Evolutionary conservation across 2,888 invertebrate genomes (phyloP), one percentile per base, ranked within the genome.

Genomic region (Hipparchia sbordonii): DNA sequence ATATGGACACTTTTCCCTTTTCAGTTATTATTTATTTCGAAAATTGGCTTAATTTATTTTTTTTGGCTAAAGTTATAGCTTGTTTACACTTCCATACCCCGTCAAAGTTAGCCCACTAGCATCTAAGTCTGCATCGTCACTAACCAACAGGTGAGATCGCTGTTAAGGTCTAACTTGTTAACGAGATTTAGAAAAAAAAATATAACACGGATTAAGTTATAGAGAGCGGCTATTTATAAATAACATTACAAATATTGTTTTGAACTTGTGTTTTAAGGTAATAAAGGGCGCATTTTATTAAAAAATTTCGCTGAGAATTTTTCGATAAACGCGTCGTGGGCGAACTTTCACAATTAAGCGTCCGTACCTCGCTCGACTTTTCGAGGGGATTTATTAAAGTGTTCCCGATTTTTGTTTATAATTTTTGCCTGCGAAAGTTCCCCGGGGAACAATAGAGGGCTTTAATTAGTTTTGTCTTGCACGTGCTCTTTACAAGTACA

Each of bases 291-390:
- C 57, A 68, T 68, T 68, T 68, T 68, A 68, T 68, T 68, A 68
- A 68, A 68, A 57, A 68, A 60, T 48, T 67, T 60, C 51, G 68
- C 8, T 12, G 68, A 33, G 68, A 68, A 60, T 68, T 59, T 68
- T 59, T 68, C 76, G 74, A 76, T 74, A 77, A 76, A 74, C 74
- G 72, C 74, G 67, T 67, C 70, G 72, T 54, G 33, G 57, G 51
- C 46, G 67, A 78, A 79, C 74, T 79, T 78, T 76, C 59, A 77
- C 78, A 79, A 79, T 78, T 74, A 78, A 75, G 75, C 73, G 59
- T 12, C 61, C 73, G 59, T 12, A 59, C 70, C 68, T 72, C 70
- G 73, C 70, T 74, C 65, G 76, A 75, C 76, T 59, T 78, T 78
- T 73, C 73, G 71, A 77, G 75, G 72, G 72, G 75, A 74, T 76